Conservation (phyloP, 37 sponge, comb jelly and placozoan species). For the Chondrilla cf. caribensis region DNA sequence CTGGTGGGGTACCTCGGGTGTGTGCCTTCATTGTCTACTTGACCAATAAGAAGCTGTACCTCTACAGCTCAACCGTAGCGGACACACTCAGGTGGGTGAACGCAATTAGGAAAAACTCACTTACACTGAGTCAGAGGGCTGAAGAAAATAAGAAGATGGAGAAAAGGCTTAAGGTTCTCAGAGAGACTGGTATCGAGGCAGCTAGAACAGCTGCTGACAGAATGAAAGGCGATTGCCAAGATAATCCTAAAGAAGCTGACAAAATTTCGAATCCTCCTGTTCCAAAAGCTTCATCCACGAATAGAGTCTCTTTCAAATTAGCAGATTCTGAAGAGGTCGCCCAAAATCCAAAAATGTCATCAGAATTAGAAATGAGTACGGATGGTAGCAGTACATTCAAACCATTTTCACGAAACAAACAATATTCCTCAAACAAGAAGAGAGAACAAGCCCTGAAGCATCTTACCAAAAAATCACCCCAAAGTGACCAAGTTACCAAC, state of each 20-base stretch:
- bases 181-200: not conserved
- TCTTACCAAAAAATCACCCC: not conserved
- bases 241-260: not conserved
- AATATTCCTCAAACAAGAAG: conserved; percentile 1
- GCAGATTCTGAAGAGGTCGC: not conserved
- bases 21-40: not conserved
- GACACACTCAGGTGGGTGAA: conserved; percentile 9
- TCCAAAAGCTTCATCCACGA: not conserved
- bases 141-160: not conserved
- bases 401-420: not conserved
- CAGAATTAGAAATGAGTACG: not conserved
- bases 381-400: too few species aligned
- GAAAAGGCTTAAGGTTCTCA: too few species aligned
- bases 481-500: too few species aligned
- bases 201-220: not conserved
- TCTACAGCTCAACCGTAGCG: not conserved
- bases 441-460: conserved; percentile 3
- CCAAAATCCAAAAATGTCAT: too few species aligned
- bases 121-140: not conserved
- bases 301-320: not conserved
- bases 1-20: not conserved
- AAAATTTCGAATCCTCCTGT: not conserved
- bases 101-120: not conserved
- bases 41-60: conserved; percentile 3
- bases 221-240: not conserved